These are phyloP conservation scores for Romanogobio albipinnatus DNA, from an alignment of 2,113 vertebrate genomes.

Conservation along the genomic window DNA sequence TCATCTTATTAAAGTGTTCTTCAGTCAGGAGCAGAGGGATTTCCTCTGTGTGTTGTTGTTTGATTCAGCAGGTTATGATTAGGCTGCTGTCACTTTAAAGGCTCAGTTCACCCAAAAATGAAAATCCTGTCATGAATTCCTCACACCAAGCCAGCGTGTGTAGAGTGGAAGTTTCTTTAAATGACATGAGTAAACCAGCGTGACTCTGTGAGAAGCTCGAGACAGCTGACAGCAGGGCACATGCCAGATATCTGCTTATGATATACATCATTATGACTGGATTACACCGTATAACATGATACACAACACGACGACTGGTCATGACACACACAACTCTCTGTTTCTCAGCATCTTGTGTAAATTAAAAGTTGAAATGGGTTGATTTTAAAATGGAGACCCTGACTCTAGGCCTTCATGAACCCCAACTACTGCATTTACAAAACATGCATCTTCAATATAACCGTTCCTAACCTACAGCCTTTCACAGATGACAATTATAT, in stretches of 20 bases:
- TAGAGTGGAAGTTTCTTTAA: no score
- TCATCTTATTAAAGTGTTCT: no score
- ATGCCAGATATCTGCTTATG: neutral
- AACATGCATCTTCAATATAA: neutral
- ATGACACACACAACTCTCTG: neutral
- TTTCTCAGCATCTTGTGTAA: neutral
- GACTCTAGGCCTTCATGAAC: neutral
- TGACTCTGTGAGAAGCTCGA: no score
- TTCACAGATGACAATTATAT: neutral
- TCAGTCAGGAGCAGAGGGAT: no score
- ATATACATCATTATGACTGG: neutral
- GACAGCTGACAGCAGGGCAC: no score
- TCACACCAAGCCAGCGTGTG: no score
- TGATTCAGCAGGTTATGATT: no score
- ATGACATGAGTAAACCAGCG: no score
- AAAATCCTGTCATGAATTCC: no score
- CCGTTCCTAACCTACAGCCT: neutral
- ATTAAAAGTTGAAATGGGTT: neutral
- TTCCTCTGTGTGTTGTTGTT: no score
- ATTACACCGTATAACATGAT: neutral
- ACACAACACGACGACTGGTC: neutral
- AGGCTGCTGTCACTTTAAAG: no score
- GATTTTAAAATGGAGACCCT: neutral
- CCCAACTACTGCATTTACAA: neutral
- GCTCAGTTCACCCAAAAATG: no score